Evolutionary conservation across 2,113 vertebrate species (phyloP), one percentile per base, ranked within the genome.

Genomic region (Microcebus tavaratra): DNA sequence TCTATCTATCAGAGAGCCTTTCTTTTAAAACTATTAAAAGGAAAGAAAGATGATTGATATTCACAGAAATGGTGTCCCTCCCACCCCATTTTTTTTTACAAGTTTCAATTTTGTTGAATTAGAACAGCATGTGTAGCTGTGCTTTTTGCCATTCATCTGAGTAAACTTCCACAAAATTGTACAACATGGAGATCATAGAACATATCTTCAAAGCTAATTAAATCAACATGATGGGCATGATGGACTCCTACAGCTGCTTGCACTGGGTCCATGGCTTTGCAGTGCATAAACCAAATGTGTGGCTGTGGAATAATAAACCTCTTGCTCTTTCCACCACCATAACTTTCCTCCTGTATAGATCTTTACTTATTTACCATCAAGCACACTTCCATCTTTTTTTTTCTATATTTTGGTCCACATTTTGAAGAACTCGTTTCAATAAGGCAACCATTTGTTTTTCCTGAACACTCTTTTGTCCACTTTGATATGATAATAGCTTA

Each of bases 161-260:
- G 14, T 92, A 90, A 97, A 97, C 48, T 63, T 76, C 53, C 78
- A 91, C 73, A 88, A 85, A 88, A 85, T 83, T 63, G 42, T 14
- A 20, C 80, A 87, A 42, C 63, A 67, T 10, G 36, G 45, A 95
- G 88, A 96, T 73, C 79, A 25, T 27, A 97, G 80, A 95, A n/a
- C 39, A 65, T 86, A 95, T 97, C 90, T 98, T 87, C 76, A 86
- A 82, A 98, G 96, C 96, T 70, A 78, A 78, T 91, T 96, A 70
- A 96, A 90, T 95, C 55, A 95, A 45, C 80, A 59, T 78, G 88
- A 92, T 97, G 59, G n/a, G 59, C 78, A 59, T 75, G 88, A 92
- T n/a, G 55, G 36, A 55, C 79, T 97, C 90, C 84, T 79, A 55
- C 15, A 83, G 95, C 80, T 97, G 91, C 85, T 95, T 81, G 68